Base-by-base conservation (phyloP, 2,113 vertebrate species). In the Pyrgilauda ruficollis region DNA sequence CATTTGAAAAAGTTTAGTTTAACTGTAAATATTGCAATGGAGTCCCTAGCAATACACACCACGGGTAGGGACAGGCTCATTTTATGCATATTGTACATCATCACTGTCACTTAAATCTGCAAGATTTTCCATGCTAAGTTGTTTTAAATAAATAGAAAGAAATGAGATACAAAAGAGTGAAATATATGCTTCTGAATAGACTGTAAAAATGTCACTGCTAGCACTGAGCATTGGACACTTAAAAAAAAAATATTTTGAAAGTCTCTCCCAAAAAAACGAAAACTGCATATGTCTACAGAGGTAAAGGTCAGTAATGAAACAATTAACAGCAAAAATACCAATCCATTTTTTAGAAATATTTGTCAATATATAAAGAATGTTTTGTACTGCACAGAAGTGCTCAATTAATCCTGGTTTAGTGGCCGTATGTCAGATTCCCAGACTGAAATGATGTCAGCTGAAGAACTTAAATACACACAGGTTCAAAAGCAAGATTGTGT, bases 281-380 rank as follows among this genome's bases (percentile, higher is more conserved):
- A 98, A 98, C 98, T 98, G 98, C 98, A 98, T 98, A 98, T 98
- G 98, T 98, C 98, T 98, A 93, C 97, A 98, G 98, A 98, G 98
- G 98, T 98, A 98, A 98, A 98, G 98, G 98, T 98, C 98, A 98
- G 97, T 98, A 97, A 98, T 98, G 97, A 98, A 98, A 98, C 98
- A 97, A 98, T 98, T 98, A 98, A 98, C 98, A 98, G 98, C 97
- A 98, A 98, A 98, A 98, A 98, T 98, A 98, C 97, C 98, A 98
- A 98, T 98, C 98, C 97, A 98, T 97, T 98, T 98, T 97, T 98
- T 97, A 98, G 98, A 98, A 98, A 98, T 98, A 98, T 98, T 98
- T 98, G 98, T 98, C 98, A 98, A 98, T 98, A 98, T 97, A 98
- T 98, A 98, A 98, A 98, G 98, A 98, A 98, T 98, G 98, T 98